Conservation (phyloP, 2,113 vertebrate species). For the Mormyrus lacerda region DNA sequence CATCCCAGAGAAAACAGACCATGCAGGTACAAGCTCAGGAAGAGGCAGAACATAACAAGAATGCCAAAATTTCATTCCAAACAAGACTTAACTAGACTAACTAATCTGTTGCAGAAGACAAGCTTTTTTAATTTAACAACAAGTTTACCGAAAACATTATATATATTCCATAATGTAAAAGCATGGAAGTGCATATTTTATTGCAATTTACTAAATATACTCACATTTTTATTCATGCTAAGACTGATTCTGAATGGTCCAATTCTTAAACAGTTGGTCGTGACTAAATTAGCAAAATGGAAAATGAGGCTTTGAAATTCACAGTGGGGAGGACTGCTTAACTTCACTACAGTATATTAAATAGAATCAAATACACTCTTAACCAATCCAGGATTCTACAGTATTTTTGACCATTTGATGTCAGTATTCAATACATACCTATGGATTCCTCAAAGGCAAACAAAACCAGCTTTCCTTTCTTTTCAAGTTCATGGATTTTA, state of each 20-base stretch:
- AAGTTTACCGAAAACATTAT: not conserved
- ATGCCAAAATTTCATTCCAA: not conserved
- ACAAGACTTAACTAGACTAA: not conserved
- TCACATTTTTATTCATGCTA: not conserved
- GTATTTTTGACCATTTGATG: not conserved
- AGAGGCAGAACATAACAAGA: not conserved
- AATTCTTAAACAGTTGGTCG: not conserved
- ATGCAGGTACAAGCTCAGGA: not conserved
- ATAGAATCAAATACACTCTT: not conserved
- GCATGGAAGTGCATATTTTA: not conserved
- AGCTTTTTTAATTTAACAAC: not conserved
- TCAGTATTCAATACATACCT: slow-evolving; percentile 54
- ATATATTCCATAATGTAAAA: not conserved
- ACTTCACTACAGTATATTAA: not conserved
- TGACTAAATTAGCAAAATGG: not conserved
- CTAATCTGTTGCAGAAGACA: not conserved
- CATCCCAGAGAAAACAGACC: not conserved
- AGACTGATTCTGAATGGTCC: not conserved
- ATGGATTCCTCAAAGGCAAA: slow-evolving; percentile 97
- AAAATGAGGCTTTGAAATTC: not conserved
- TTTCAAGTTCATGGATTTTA: slow-evolving; percentile 73
- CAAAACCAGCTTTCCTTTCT: slow-evolving; percentile 72
- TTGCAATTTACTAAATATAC: not conserved
- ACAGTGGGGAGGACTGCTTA: not conserved
- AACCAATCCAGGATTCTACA: not conserved